A percentile compares a stretch with the other conserved stretches of the same genome.
These are phyloP conservation scores for Smutsia temminckii DNA, from an alignment of 2,797 vertebrate genomes.

Conservation along the genomic window DNA sequence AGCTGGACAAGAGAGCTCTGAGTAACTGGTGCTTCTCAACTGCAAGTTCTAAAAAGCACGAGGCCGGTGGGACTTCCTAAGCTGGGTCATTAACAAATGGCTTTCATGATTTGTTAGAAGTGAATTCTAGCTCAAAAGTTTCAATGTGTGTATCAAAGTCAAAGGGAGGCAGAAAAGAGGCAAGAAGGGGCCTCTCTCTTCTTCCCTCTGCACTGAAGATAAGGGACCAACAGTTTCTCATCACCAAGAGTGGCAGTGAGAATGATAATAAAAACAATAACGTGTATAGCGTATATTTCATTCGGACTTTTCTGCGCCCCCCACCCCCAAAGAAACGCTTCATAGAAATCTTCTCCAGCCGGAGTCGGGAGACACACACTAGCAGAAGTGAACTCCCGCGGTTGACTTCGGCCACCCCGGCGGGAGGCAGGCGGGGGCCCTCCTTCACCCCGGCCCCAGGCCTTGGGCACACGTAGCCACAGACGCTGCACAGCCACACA, in stretches of 20 bases:
- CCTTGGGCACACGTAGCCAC: fast-evolving
- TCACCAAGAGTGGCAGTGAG: background rate
- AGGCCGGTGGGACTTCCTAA: background rate
- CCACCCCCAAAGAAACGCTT: background rate
- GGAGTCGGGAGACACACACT: background rate
- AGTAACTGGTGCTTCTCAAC: background rate
- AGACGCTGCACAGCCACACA: background rate
- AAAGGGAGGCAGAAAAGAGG: background rate
- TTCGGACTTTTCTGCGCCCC: background rate
- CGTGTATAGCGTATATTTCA: background rate
- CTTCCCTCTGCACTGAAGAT: background rate
- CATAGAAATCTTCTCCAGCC: background rate
- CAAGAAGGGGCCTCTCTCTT: background rate
- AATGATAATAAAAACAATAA: background rate
- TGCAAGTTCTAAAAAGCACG: background rate
- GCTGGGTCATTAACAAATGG: background rate
- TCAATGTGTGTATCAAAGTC: background rate
- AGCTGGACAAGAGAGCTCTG: background rate
- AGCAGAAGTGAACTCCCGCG: background rate
- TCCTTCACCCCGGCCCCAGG: background rate
- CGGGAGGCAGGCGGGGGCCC: background rate
- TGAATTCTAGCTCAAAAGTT: background rate
- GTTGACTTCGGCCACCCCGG: background rate
- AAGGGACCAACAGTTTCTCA: background rate
- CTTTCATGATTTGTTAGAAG: background rate